These are phyloP conservation scores for Argyrosomus japonicus DNA, from an alignment of 2,113 vertebrate species.

Conservation along the genomic window DNA sequence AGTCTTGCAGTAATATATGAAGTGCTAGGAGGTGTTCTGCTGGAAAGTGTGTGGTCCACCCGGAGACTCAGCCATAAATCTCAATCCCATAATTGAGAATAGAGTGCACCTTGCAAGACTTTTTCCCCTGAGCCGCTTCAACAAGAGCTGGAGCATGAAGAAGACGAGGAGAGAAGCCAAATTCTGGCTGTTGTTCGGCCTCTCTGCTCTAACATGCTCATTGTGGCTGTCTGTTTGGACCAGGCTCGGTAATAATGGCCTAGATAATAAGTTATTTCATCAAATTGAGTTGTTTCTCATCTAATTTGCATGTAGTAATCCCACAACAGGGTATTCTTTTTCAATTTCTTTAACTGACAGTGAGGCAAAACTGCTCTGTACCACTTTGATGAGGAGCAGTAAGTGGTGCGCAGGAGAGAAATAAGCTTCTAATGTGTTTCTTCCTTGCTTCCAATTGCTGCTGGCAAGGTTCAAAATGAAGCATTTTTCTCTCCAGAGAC, in stretches of 20 bases:
- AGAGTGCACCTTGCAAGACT: conserved; percentile 56
- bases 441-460: conserved; percentile 43
- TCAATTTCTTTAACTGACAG: conserved; percentile 10
- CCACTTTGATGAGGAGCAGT: conserved; percentile 33
- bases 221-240: conserved; percentile 33
- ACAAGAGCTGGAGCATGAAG: conserved; percentile 45
- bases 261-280: conserved; percentile 24
- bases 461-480: conserved; percentile 47
- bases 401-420: conserved; percentile 29
- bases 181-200: conserved; percentile 30
- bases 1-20: conserved; percentile 50
- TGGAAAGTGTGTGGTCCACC: conserved; percentile 56
- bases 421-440: conserved; percentile 42
- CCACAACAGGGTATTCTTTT: conserved; percentile 5
- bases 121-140: conserved; percentile 54
- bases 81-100: conserved; percentile 66
- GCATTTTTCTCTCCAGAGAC: conserved; percentile 37
- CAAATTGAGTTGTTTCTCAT: conserved; percentile 38
- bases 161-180: conserved; percentile 27
- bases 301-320: conserved; percentile 36
- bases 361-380: conserved; percentile 16
- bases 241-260: background rate
- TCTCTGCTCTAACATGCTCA: conserved; percentile 17
- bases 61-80: conserved; percentile 56
- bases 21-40: conserved; percentile 54